These are phyloP conservation scores for Orientallactaga sibirica DNA, from an alignment of 2,797 vertebrate species.

Conservation along the genomic window DNA sequence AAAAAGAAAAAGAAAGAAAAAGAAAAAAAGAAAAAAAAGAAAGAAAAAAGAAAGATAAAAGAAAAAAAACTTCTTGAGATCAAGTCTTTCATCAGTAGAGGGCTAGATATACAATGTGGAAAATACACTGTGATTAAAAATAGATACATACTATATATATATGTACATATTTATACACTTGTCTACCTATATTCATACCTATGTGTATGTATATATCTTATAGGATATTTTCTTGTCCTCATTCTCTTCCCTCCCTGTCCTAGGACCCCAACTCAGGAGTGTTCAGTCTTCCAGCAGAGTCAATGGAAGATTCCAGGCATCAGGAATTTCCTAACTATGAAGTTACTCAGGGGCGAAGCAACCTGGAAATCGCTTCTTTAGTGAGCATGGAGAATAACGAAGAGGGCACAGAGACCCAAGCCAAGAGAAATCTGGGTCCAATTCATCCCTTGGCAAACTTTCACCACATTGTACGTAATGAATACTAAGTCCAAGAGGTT, in stretches of 20 bases:
- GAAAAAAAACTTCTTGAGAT: background rate
- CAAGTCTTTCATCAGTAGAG: background rate
- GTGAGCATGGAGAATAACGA: background rate
- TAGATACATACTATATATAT: background rate
- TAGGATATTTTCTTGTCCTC: background rate
- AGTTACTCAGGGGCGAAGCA: background rate
- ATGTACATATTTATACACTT: background rate
- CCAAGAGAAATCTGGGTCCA: background rate
- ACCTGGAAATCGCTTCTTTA: background rate
- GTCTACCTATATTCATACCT: background rate
- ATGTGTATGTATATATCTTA: background rate
- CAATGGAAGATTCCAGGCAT: background rate
- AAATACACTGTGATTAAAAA: conserved; percentile 3
- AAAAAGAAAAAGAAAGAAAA: too few relatives aligned
- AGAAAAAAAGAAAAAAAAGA: too few relatives aligned
- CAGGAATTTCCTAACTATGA: background rate
- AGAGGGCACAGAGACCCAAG: background rate
- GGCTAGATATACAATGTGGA: conserved; percentile 30
- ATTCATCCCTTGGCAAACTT: background rate
- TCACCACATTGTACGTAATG: background rate
- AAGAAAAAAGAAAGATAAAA: too few relatives aligned
- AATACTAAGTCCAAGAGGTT: background rate
- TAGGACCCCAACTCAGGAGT: too few relatives aligned
- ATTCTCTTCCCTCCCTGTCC: background rate
- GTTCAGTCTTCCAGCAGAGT: background rate